A percentile compares a stretch with the other conserved stretches of the same genome.
Conservation (phyloP, 2,888 invertebrate genomes). For the Pegoplata infirma region DNA sequence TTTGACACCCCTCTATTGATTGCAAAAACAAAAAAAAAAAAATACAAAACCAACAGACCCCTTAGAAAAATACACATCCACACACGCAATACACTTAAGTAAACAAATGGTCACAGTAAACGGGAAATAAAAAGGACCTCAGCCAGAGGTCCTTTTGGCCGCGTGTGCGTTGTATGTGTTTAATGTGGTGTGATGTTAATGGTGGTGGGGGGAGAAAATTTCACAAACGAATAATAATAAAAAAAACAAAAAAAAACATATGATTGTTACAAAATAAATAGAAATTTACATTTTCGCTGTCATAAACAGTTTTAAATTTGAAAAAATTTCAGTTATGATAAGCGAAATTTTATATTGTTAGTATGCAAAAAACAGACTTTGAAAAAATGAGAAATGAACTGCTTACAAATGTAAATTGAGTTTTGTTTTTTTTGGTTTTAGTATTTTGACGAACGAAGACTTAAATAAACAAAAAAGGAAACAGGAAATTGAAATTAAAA, state of each 20-base stretch:
- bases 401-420: slow-evolving; percentile 56
- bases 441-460: slow-evolving; percentile 28
- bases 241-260: slow-evolving; percentile 31
- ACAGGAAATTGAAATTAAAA: slow-evolving; percentile 50
- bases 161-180: slow-evolving; percentile 38
- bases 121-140: slow-evolving; percentile 48
- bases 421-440: slow-evolving; percentile 13
- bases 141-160: no score
- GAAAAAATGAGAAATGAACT: no score
- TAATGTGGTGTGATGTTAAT: slow-evolving; percentile 50
- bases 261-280: slow-evolving; percentile 62
- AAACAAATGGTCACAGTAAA: slow-evolving; percentile 59
- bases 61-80: slow-evolving; percentile 38
- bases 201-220: no score
- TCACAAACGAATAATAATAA: not conserved
- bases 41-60: no score
- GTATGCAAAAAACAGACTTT: slow-evolving; percentile 32
- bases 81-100: slow-evolving; percentile 43
- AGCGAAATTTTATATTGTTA: slow-evolving; percentile 34
- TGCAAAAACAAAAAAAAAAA: slow-evolving; percentile 35
- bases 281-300: slow-evolving; percentile 63
- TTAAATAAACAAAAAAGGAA: slow-evolving; percentile 48
- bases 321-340: slow-evolving; percentile 31
- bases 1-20: slow-evolving; percentile 62
- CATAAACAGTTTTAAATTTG: slow-evolving; percentile 60